Base-by-base conservation (phyloP, 2,888 invertebrate genomes). In the Netelia melanura region DNA sequence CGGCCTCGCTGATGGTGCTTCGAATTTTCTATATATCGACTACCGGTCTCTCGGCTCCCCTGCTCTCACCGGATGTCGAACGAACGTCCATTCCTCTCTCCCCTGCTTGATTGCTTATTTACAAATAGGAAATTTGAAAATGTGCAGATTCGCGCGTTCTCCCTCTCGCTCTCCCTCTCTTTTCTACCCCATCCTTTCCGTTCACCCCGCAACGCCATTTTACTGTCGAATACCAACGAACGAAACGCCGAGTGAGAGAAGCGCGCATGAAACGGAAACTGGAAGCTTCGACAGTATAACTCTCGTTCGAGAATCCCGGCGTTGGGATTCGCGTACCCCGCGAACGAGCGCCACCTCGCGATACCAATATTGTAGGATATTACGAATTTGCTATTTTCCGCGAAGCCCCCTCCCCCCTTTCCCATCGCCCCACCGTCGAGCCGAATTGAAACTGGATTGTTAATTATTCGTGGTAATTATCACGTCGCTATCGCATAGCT, bases 101-200 rank as follows among this genome's bases (percentile, higher is more conserved):
- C 78, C 78, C 83, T 74, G 90, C 90, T 89, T 93, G 93, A 93
- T 93, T 93, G 93, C 93, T 93, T 93, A 93, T 93, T 93, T 93
- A 93, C 93, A 93, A 93, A 93, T 93, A 93, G 93, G 93, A 93
- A 93, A 93, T 93, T 93, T 92, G 93, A 93, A 93, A 93, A 93
- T 93, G 93, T 91, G 91, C 91, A 87, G 90, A 92, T 91, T 91
- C 90, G 90, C 90, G 88, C 85, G 84, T 68, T 64, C 65, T 25
- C 48, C 17, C 30, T 25, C 65, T 61, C 54, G 43, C 52, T 64
- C 61, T 64, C 77, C 14, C 23, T 30, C 70, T 25, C 10, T 65
- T 56, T 71, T 68, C 76, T 44, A 43, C 64, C 10, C 54, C 38
- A 23, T 21, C 71, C 54, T 38, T 75, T 68, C 61, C 68, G 52